Conservation (phyloP, 2,888 invertebrate genomes). For the Tetragonisca angustula region DNA sequence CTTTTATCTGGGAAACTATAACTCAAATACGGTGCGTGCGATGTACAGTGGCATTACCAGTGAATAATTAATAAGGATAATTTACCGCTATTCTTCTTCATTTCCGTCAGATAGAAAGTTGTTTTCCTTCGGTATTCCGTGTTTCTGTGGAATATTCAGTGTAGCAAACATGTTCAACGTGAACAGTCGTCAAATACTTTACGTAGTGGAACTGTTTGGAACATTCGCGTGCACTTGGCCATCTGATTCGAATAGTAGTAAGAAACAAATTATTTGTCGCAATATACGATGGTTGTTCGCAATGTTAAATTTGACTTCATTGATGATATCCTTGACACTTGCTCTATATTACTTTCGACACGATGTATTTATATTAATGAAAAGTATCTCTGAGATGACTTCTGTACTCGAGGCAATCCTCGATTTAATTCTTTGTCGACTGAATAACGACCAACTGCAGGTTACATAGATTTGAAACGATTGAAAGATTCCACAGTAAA, state of each 20-base stretch:
- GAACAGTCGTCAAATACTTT: not conserved
- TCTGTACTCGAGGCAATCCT: conserved; percentile 68
- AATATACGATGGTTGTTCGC: conserved; percentile 67
- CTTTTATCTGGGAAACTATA: not conserved
- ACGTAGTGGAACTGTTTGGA: conserved; percentile 55
- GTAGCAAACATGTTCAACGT: not conserved
- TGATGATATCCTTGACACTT: conserved; percentile 65
- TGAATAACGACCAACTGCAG: conserved; percentile 66
- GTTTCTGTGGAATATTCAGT: not conserved
- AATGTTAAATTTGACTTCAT: conserved; percentile 58
- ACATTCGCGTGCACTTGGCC: conserved; percentile 73
- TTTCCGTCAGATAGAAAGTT: not conserved
- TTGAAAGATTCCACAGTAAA: not conserved
- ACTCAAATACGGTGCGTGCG: not conserved
- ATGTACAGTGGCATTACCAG: not conserved
- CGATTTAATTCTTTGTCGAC: conserved; percentile 71
- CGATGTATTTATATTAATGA: conserved; percentile 64
- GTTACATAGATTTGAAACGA: conserved; percentile 46
- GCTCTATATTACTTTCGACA: conserved; percentile 67
- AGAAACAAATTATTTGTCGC: conserved; percentile 25
- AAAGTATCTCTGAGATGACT: conserved; percentile 71
- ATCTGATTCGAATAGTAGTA: conserved; percentile 31
- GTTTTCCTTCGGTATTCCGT: not conserved
- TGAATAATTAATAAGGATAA: conserved; percentile 4
- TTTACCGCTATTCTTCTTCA: not conserved